Percentiles rank a stretch among this genome's conserved stretches.
phyloP scores from a whole-genome alignment of 1,140 invertebrate species.

The Papilio xuthus region DNA sequence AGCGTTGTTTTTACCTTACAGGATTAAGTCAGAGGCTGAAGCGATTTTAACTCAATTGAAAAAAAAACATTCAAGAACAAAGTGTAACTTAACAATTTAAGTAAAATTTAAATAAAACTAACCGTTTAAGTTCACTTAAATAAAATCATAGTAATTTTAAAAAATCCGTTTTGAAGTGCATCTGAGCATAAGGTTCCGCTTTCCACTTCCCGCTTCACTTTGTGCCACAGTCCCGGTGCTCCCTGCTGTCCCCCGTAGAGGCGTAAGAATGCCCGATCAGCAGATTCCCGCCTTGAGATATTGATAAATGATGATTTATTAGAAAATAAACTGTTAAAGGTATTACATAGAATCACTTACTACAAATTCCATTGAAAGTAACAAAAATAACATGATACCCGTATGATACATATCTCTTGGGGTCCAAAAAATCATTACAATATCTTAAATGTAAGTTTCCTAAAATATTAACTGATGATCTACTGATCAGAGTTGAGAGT shows the following conservation, averaged over 20 bases:
- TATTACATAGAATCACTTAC: neutral
- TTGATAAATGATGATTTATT: constrained; percentile 36
- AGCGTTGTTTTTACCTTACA: constrained; percentile 19
- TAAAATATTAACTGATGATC: neutral
- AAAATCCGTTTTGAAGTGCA: neutral
- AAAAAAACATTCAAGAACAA: neutral
- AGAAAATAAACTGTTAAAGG: constrained; percentile 19
- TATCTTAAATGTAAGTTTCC: neutral
- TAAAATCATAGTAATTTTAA: neutral
- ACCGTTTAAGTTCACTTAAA: neutral
- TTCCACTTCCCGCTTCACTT: neutral
- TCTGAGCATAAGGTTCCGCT: neutral
- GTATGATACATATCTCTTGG: neutral
- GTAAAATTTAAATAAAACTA: neutral
- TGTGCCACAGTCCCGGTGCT: neutral
- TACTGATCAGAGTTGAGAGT: neutral
- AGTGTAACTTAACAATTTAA: neutral
- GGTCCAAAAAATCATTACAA: neutral
- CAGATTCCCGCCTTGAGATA: constrained; percentile 31
- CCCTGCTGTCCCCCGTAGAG: constrained; percentile 21
- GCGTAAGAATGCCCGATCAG: constrained; percentile 31
- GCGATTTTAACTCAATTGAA: neutral
- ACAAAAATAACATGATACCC: neutral
- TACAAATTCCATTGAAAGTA: too few relatives aligned
- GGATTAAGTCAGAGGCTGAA: neutral